Base-by-base conservation (phyloP, 2,797 vertebrate species). In the Spinus olivaceus region DNA sequence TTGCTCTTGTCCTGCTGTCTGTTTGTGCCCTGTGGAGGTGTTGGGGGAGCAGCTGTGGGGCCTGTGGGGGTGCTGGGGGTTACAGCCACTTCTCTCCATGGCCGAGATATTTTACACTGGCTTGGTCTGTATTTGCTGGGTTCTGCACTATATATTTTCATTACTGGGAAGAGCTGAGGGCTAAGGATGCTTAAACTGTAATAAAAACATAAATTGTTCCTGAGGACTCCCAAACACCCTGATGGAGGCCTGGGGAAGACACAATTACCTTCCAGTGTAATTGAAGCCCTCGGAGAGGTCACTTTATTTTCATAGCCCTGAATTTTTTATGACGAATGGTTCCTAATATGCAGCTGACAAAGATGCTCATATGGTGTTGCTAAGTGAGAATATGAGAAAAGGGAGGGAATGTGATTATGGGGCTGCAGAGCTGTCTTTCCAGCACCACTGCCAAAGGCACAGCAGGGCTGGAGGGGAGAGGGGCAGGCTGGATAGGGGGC, bases 161-260 rank as follows among this genome's bases (percentile, higher is more conserved):
- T 96, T 90, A 91, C 85, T 65, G 85, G 42, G 64, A 91, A 91
- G 91, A 90, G 72, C 91, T 92, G 84, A 74, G 81, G 85, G 87
- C 79, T 86, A 79, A 81, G 91, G 91, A 72, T 81, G 35, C 82
- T 94, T 96, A 94, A 94, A 94, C 65, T 50, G 72, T 91, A 94
- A 96, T 94, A 96, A 96, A 94, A 94, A 89, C 76, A 91, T 78
- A 91, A 94, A 88, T 90, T 92, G 91, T 65, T 78, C 65, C 91
- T 91, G 91, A 88, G 91, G 87, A 88, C 88, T 95, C 86, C 95
- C 92, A 91, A 88, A 83, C 87, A 73, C 65, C 1, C 3, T 47
- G 82, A 72, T 66, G 88, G 96, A 90, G 85, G 77, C 72, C 63
- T 1, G 10, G 44, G 76, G 82, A 95, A 91, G 93, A 65, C 65